These are phyloP conservation scores for Clarias magur DNA, from an alignment of 2,113 vertebrate species.

Conservation along the genomic window DNA sequence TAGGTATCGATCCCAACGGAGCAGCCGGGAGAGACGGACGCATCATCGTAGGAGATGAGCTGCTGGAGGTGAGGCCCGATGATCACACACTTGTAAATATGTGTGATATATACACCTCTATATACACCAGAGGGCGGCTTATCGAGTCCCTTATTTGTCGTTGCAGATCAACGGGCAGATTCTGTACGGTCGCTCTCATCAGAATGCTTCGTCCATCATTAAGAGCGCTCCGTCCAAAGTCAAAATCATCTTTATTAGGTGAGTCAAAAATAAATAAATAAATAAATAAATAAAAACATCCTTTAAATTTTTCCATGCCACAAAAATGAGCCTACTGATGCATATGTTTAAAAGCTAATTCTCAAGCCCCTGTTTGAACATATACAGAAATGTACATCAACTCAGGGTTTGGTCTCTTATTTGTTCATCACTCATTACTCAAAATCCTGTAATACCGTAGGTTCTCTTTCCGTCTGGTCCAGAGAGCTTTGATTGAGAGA, in stretches of 20 bases:
- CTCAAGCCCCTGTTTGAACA: no score
- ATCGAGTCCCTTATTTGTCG: not conserved
- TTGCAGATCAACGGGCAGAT: conserved; percentile 77
- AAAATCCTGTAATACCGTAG: not conserved
- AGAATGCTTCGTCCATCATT: conserved; percentile 96
- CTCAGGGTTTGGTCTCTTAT: no score
- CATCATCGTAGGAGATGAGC: conserved; percentile 90
- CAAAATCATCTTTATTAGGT: conserved; percentile 95
- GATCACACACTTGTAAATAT: not conserved
- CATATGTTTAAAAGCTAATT: not conserved
- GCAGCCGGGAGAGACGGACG: conserved; percentile 90
- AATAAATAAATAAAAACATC: not conserved
- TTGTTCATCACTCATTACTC: no score
- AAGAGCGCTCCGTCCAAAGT: conserved; percentile 92
- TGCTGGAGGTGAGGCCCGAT: conserved; percentile 82
- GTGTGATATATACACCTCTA: no score
- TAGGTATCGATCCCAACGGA: conserved; percentile 92
- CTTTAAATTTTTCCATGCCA: not conserved
- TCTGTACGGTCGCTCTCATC: conserved; percentile 93
- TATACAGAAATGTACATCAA: no score
- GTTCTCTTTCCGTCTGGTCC: not conserved
- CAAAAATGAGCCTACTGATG: not conserved
- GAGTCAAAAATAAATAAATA: conserved; percentile 37
- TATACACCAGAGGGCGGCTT: not conserved
- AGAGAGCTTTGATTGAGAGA: not conserved